Evolutionary conservation across 2,113 vertebrate genomes (phyloP).

Genomic region (Okapia johnstoni): DNA sequence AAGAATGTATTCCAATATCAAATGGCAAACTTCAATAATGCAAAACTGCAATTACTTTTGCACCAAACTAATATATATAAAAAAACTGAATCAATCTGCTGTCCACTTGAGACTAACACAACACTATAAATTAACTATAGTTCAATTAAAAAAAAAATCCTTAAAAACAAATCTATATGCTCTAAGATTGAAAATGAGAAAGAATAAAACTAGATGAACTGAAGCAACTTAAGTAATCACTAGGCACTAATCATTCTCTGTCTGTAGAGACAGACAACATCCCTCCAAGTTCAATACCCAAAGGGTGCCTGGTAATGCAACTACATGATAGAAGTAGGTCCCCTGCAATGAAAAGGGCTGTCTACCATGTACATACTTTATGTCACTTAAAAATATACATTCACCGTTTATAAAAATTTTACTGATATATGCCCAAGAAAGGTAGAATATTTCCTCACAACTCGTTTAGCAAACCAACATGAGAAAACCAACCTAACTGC

Average conservation of each 20-base stretch:
- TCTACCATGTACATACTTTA: not conserved
- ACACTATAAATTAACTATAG: not conserved
- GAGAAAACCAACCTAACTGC: constrained; percentile 20
- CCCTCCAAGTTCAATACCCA: not conserved
- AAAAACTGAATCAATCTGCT: not conserved
- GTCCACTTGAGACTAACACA: not conserved
- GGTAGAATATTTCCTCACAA: not conserved
- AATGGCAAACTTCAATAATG: not conserved
- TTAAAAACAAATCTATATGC: not conserved
- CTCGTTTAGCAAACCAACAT: constrained; percentile 8
- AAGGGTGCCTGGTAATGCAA: not conserved
- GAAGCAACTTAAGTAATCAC: not conserved
- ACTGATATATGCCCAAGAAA: constrained; percentile 34
- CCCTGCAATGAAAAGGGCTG: not conserved
- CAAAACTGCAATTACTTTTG: not conserved
- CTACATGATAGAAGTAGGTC: not conserved
- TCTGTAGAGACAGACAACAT: not conserved
- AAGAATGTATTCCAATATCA: not conserved
- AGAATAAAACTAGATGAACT: not conserved
- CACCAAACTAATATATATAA: not conserved
- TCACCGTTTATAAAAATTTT: not conserved
- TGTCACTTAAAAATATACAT: not conserved
- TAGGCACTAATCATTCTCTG: not conserved
- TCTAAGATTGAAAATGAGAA: not conserved
- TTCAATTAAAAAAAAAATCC: not conserved